Evolutionary conservation across 2,113 vertebrate species (phyloP).

Genomic region (Clarias gariepinus): DNA sequence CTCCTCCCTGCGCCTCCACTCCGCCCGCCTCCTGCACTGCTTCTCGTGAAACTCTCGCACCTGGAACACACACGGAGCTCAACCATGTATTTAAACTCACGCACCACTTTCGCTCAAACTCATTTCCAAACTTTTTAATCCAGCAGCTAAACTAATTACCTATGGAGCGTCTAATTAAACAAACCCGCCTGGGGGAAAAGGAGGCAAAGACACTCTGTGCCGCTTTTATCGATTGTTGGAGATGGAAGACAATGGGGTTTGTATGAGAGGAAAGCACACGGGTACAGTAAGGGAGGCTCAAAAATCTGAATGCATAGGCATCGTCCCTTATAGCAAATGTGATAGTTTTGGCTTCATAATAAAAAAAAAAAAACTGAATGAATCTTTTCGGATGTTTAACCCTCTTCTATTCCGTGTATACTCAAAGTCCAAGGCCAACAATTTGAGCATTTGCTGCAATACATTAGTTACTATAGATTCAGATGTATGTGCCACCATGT

Average conservation of each 20-base stretch:
- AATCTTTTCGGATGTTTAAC: no score
- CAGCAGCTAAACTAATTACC: constrained; percentile 29
- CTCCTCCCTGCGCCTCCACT: constrained; percentile 76
- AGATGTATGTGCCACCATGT: no score
- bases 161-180: constrained; percentile 24
- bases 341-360: no score
- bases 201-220: constrained; percentile 30
- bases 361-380: no score
- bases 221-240: constrained; percentile 63
- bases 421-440: no score
- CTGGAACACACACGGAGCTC: constrained; percentile 65
- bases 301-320: no score
- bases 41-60: constrained; percentile 81
- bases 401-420: no score
- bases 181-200: constrained; percentile 4
- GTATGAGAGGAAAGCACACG: constrained; percentile 50
- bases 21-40: constrained; percentile 78
- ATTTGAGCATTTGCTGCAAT: no score
- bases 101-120: not conserved
- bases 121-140: constrained; percentile 20
- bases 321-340: no score
- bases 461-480: no score
- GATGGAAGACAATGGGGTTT: constrained; percentile 58
- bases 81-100: not conserved
- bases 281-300: constrained; percentile 9